Evolutionary conservation across 2,113 vertebrate genomes (phyloP).

Genomic region (Cygnus atratus): DNA sequence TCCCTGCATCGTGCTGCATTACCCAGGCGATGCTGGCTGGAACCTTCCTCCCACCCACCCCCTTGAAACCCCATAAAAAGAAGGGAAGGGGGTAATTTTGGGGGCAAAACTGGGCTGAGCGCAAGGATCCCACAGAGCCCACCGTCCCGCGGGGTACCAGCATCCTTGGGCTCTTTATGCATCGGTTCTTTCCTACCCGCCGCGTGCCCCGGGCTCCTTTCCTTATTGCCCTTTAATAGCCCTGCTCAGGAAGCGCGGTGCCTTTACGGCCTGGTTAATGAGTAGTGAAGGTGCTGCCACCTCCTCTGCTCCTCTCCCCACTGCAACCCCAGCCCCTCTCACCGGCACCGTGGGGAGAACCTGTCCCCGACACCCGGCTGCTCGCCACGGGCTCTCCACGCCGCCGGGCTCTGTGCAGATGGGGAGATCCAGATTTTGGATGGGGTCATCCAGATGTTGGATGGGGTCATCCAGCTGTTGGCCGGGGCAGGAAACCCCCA

Average conservation of each 20-base stretch:
- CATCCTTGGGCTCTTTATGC: not conserved
- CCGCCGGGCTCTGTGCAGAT: not conserved
- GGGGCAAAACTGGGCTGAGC: not conserved
- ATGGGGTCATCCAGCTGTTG: accelerated
- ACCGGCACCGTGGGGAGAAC: not conserved
- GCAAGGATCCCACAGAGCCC: not conserved
- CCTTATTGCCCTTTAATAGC: constrained; percentile 37
- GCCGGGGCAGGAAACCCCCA: not conserved
- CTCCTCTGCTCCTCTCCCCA: not conserved
- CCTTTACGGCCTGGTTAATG: constrained; percentile 17
- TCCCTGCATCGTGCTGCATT: accelerated
- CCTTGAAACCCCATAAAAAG: accelerated
- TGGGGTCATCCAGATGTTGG: accelerated
- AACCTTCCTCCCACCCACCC: not conserved
- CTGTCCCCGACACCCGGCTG: not conserved
- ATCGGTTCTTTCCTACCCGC: not conserved
- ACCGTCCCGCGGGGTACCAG: accelerated
- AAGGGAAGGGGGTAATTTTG: not conserved
- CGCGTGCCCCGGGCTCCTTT: not conserved
- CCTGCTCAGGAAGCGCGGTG: not conserved
- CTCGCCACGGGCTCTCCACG: not conserved
- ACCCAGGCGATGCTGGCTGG: accelerated
- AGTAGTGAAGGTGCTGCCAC: not conserved
- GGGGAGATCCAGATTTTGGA: not conserved
- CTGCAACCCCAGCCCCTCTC: too few relatives aligned